These are phyloP conservation scores for Hippocampus barbouri DNA, from an alignment of 2,113 vertebrate genomes.

Conservation along the genomic window DNA sequence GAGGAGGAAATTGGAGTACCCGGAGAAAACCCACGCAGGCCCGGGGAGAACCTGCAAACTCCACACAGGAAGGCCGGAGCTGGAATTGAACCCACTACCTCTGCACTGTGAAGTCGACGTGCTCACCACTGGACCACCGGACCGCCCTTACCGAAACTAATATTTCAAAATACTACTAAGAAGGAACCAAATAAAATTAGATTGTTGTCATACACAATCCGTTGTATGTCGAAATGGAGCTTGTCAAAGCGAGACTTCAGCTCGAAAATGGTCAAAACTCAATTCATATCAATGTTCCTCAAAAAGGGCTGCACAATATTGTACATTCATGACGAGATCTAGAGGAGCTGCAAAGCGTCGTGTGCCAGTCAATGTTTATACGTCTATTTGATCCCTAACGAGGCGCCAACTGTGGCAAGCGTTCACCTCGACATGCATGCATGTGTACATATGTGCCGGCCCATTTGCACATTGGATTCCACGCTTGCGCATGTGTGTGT, in stretches of 20 bases:
- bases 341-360: not conserved
- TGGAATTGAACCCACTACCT: too few relatives aligned
- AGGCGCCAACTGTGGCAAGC: slow-evolving; percentile 34
- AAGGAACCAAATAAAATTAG: slow-evolving; percentile 33
- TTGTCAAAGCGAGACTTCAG: slow-evolving; percentile 18
- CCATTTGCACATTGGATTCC: slow-evolving; percentile 1
- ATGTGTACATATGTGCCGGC: slow-evolving; percentile 20
- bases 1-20: too few relatives aligned
- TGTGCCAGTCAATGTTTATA: slow-evolving; percentile 43
- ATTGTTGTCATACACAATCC: slow-evolving; percentile 28
- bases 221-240: slow-evolving; percentile 30
- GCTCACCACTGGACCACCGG: too few relatives aligned
- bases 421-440: slow-evolving; percentile 21
- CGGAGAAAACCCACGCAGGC: too few relatives aligned
- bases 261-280: slow-evolving; percentile 52
- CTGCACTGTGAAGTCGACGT: too few relatives aligned
- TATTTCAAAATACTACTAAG: slow-evolving; percentile 6
- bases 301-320: not conserved
- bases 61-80: too few relatives aligned
- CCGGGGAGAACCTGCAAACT: too few relatives aligned
- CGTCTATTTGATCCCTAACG: slow-evolving; percentile 29
- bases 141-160: too few relatives aligned
- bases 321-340: not conserved
- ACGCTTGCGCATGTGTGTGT: slow-evolving; percentile 15
- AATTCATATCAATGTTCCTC: slow-evolving; percentile 45